phyloP scores from a whole-genome alignment of 2,888 invertebrate genomes.

The Petrolisthes cinctipes region DNA sequence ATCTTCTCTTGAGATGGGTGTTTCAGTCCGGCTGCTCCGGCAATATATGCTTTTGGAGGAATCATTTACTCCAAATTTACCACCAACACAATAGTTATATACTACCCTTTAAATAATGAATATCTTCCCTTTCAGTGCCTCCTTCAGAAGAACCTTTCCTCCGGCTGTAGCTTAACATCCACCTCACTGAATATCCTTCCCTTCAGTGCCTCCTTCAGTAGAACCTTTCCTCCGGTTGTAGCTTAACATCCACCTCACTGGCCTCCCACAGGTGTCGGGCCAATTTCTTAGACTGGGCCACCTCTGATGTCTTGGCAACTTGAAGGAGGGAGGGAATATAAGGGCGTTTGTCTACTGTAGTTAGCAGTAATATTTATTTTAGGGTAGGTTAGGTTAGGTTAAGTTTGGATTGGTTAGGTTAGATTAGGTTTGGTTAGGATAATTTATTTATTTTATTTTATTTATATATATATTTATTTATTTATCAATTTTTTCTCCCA shows the following conservation, averaged over 20 bases:
- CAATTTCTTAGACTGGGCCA: slow-evolving; percentile 27
- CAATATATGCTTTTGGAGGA: too few species aligned
- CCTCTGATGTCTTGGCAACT: slow-evolving; percentile 4
- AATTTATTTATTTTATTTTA: too few species aligned
- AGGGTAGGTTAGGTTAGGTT: background rate
- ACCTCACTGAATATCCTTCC: slow-evolving; percentile 21
- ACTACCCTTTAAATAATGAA: background rate
- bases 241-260: slow-evolving; percentile 42
- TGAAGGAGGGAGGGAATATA: background rate
- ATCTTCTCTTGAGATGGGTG: too few species aligned
- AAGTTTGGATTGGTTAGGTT: background rate
- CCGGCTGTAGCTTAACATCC: slow-evolving; percentile 39
- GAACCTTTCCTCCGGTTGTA: slow-evolving; percentile 33
- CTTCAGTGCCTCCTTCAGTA: slow-evolving; percentile 27
- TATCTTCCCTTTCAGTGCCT: background rate
- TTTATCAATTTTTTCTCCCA: too few species aligned
- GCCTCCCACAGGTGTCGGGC: slow-evolving; percentile 43
- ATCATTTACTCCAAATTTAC: too few species aligned
- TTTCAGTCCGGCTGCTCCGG: too few species aligned
- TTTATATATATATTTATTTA: too few species aligned
- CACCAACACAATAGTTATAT: too few species aligned
- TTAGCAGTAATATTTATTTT: background rate
- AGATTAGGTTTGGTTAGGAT: background rate
- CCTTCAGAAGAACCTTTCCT: slow-evolving; percentile 28
- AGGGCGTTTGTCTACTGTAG: background rate